phyloP scores from a whole-genome alignment of 2,888 invertebrate species.

The Volucella zonaria region DNA sequence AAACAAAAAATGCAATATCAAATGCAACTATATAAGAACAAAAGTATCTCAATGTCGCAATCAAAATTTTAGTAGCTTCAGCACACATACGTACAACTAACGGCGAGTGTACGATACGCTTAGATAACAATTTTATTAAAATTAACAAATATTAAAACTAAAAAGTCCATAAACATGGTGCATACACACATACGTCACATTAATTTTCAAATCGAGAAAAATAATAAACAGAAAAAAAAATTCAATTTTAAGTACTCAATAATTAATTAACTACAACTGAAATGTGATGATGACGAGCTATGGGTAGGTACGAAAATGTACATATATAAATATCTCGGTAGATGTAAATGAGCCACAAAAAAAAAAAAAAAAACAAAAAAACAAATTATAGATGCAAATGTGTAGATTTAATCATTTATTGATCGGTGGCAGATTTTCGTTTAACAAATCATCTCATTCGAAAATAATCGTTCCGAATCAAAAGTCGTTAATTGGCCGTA shows the following conservation, averaged over 20 bases:
- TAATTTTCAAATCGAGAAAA: slow-evolving; percentile 3
- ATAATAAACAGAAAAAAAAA: slow-evolving; percentile 1
- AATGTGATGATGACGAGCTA: slow-evolving; percentile 51
- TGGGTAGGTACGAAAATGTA: slow-evolving; percentile 21
- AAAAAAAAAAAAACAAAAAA: neutral
- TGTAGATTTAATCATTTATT: slow-evolving; percentile 33
- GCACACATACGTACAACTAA: slow-evolving; percentile 38
- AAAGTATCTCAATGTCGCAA: slow-evolving; percentile 21
- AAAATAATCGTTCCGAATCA: slow-evolving; percentile 59
- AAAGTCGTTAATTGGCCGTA: slow-evolving; percentile 51
- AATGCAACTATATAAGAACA: slow-evolving; percentile 34
- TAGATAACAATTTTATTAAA: slow-evolving; percentile 15
- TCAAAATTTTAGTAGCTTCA: slow-evolving; percentile 10
- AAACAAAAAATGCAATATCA: slow-evolving; percentile 9
- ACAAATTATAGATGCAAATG: neutral
- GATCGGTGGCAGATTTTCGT: slow-evolving; percentile 39
- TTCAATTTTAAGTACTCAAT: slow-evolving; percentile 27
- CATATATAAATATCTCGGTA: neutral
- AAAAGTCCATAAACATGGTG: slow-evolving; percentile 15
- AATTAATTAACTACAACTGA: slow-evolving; percentile 52
- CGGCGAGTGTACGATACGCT: slow-evolving; percentile 47
- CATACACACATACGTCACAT: slow-evolving; percentile 60
- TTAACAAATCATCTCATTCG: slow-evolving; percentile 53
- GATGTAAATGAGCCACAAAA: slow-evolving; percentile 9
- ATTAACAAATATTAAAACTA: neutral